Evolutionary conservation across 2,113 vertebrate species (phyloP).

Genomic region (Rhineura floridana): DNA sequence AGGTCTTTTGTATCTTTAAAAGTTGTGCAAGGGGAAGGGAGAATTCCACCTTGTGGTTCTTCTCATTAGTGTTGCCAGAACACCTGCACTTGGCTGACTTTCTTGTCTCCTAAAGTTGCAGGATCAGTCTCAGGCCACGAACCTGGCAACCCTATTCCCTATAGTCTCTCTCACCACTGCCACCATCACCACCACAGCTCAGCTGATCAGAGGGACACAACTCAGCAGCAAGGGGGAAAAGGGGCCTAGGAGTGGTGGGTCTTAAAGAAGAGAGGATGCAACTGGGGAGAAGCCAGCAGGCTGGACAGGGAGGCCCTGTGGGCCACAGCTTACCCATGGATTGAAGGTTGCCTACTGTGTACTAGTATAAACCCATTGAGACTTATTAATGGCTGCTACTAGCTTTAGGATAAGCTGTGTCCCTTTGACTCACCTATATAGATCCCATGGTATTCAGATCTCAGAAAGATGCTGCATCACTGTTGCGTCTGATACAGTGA

Average conservation of each 20-base stretch:
- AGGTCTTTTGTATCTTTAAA: too few species aligned
- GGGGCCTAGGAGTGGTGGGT: background rate
- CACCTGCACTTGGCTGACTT: too few species aligned
- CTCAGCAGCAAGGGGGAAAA: background rate
- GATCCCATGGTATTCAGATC: slow-evolving; percentile 23
- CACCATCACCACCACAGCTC: background rate
- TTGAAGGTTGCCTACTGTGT: background rate
- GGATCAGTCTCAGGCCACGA: too few species aligned
- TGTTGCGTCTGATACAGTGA: slow-evolving; percentile 34
- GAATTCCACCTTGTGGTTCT: too few species aligned
- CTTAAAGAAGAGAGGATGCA: background rate
- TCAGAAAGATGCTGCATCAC: background rate
- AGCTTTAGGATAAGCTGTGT: background rate
- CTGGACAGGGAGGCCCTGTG: background rate
- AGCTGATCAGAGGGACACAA: background rate
- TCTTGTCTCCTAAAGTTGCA: too few species aligned
- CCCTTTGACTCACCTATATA: slow-evolving; percentile 7
- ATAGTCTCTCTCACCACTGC: background rate
- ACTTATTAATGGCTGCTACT: background rate
- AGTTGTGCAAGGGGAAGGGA: too few species aligned
- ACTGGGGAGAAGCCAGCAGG: background rate
- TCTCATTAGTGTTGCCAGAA: too few species aligned
- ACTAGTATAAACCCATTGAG: background rate
- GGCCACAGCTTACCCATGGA: too few species aligned
- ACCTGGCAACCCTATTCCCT: too few species aligned